Evolutionary conservation across 2,113 vertebrate genomes (phyloP).

Genomic region (Aepyceros melampus): DNA sequence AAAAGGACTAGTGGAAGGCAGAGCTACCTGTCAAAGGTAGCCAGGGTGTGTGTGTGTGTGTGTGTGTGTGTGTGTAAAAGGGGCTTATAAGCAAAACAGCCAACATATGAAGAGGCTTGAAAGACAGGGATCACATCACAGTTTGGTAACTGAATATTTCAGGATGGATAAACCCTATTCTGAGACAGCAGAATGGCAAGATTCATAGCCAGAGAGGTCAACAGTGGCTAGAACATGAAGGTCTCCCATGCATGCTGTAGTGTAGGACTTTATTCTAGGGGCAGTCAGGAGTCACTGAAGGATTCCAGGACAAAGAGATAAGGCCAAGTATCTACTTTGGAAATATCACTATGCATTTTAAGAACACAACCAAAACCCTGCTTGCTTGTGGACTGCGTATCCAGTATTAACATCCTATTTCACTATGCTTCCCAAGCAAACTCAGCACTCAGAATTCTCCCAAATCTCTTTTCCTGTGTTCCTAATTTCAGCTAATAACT

Average conservation of each 20-base stretch:
- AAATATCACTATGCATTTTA: not conserved
- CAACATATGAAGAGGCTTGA: not conserved
- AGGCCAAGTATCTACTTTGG: not conserved
- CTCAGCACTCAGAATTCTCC: not conserved
- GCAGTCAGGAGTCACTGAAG: not conserved
- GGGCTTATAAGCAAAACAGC: not conserved
- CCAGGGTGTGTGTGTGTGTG: not conserved
- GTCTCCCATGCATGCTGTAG: not conserved
- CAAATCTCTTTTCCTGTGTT: not conserved
- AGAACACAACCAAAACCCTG: not conserved
- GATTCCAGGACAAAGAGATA: not conserved
- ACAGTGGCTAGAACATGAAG: not conserved
- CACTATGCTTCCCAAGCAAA: not conserved
- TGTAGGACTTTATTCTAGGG: not conserved
- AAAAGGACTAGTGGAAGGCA: not conserved
- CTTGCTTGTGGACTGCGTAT: not conserved
- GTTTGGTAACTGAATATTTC: not conserved
- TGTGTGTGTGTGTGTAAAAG: not conserved
- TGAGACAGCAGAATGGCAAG: not conserved
- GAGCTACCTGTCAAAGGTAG: not conserved
- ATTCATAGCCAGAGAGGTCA: not conserved
- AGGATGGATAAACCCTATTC: not conserved
- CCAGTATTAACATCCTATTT: not conserved
- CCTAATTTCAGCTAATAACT: not conserved
- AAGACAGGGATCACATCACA: not conserved